Base-by-base conservation (phyloP, 2,797 vertebrate species). In the Sardinella longiceps region DNA sequence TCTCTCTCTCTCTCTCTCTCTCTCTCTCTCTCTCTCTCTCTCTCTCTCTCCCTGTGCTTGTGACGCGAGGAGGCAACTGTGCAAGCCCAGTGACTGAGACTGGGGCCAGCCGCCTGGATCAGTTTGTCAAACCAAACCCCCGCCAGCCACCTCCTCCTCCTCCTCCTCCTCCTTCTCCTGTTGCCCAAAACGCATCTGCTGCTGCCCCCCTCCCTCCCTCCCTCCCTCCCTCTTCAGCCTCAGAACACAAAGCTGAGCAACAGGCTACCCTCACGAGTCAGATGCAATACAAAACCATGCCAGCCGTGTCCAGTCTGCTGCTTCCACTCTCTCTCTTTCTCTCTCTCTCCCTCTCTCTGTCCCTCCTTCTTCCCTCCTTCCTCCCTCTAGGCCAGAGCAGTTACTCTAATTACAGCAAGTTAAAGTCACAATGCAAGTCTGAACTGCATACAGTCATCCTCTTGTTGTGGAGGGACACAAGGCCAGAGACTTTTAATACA, bases 401-500 rank as follows among this genome's bases (percentile, higher is more conserved):
- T 87, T 86, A 86, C 89, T 92, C 89, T 91, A 85, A 74, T 89
- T 81, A 39, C 66, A 37, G 66, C 33, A 90, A 83, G 60, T 90
- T 81, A 87, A 85, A 33, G 45, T 81, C 74, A 56, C 46, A 81
- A 81, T 51, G 60, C 66, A 85, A 83, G 30, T 84, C 82, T 86
- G 46, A 85, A 87, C 48, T 28, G 56, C 82, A 85, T n/a, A 81
- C 51, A 86, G 30, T 5, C 66, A 66, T 48, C 63, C 10, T 63
- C 46, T 82, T 74, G 80, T 77, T 56, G 56, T 58, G 80, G 48
- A 83, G 46, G 74, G 63, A 81, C 28, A 4, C 20, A 80, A 39
- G 23, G 63, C 4, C 15, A 45, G 20, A 37, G 28, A 84, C 66
- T 37, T 74, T 74, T 74, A 30, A 74, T 37, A 74, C 66, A 74